phyloP scores from a whole-genome alignment of 2,113 vertebrate genomes.

The Stomatorhinus ivindoensis region DNA sequence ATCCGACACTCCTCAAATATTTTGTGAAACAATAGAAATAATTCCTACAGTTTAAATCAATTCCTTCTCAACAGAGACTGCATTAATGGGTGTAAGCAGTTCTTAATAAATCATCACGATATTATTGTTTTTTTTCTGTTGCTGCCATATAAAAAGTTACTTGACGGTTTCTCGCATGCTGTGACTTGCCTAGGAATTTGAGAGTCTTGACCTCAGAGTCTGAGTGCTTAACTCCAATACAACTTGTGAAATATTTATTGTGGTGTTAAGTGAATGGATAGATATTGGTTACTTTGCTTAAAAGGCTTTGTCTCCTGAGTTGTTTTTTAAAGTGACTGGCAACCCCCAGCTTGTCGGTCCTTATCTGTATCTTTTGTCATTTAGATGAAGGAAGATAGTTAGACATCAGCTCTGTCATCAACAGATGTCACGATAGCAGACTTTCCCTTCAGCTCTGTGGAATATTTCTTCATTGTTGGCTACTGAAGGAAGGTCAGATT shows the following conservation, averaged over 20 bases:
- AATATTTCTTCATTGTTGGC: not conserved
- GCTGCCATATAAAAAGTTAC: not conserved
- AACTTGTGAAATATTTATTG: conserved; percentile 22
- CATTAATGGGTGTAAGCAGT: not conserved
- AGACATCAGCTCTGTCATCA: not conserved
- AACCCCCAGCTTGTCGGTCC: not conserved
- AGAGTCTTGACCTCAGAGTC: conserved; percentile 20
- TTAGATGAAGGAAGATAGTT: conserved; percentile 1
- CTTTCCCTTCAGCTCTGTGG: not conserved
- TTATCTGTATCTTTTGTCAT: not conserved
- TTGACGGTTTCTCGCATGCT: conserved; percentile 13
- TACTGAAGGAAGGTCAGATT: not conserved
- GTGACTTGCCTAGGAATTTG: conserved; percentile 27
- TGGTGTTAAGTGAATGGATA: conserved; percentile 3
- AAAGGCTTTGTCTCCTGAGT: not conserved
- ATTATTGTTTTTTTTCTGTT: not conserved
- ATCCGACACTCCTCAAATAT: not conserved
- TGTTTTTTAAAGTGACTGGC: not conserved
- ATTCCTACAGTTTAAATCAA: not conserved
- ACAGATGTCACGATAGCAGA: not conserved
- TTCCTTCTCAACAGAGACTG: not conserved
- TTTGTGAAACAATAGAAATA: not conserved
- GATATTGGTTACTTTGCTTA: conserved; percentile 6
- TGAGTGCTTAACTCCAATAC: conserved; percentile 1
- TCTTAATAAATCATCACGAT: not conserved